Percentiles rank a stretch among this genome's conserved stretches.
phyloP scores from a whole-genome alignment of 2,797 vertebrate genomes.

The Cossypha caffra region DNA sequence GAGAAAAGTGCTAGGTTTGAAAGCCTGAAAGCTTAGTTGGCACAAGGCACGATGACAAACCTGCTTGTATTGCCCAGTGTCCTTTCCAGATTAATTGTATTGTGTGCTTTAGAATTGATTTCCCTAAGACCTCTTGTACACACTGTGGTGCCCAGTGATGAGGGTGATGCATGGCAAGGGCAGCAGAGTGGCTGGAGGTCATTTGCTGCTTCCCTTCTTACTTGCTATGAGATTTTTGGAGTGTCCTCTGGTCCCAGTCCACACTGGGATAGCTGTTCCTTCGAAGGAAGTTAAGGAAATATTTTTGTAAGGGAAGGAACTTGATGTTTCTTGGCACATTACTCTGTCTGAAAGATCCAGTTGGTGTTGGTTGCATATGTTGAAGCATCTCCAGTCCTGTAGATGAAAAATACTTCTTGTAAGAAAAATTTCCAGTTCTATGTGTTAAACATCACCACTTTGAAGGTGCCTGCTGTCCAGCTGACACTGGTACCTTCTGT shows the following conservation, averaged over 20 bases:
- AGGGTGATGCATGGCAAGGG: neutral
- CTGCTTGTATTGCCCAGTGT: neutral
- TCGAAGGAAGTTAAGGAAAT: neutral
- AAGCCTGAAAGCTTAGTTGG: neutral
- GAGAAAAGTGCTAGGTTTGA: neutral
- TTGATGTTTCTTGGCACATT: neutral
- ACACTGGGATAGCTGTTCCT: neutral
- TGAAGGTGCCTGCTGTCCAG: neutral
- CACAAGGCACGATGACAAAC: neutral
- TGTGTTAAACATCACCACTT: neutral
- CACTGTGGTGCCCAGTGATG: accelerated
- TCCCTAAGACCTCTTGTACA: neutral
- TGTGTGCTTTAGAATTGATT: neutral
- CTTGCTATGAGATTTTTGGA: neutral
- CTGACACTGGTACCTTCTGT: neutral
- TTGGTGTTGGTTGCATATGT: accelerated
- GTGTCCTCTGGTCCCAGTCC: neutral
- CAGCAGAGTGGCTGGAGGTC: neutral
- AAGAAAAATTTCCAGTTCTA: neutral
- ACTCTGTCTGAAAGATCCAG: neutral
- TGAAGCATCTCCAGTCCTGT: neutral
- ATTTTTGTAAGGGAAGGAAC: neutral
- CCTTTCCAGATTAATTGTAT: neutral
- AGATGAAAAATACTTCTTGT: neutral
- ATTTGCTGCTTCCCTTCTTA: neutral